Percentiles rank a stretch among this genome's conserved stretches.
phyloP scores from a whole-genome alignment of 1,140 invertebrate species.

The Drosophila lacertosa region DNA sequence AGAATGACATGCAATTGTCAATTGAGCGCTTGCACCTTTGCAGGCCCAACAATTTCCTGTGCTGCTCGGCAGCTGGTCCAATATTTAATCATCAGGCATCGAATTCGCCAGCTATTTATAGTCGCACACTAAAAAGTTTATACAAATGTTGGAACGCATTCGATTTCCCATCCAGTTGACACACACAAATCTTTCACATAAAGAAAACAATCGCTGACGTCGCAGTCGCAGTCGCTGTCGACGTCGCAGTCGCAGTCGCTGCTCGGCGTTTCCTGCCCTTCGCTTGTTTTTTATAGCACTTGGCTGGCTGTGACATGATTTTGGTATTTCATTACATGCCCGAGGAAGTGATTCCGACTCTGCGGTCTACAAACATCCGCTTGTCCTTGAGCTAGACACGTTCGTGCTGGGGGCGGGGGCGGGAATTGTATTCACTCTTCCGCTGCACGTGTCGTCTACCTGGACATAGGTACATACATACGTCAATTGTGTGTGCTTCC shows the following conservation, averaged over 20 bases:
- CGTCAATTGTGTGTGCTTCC: slow-evolving; percentile 48
- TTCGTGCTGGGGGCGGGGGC: not conserved
- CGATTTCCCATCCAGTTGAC: slow-evolving; percentile 17
- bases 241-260: slow-evolving; percentile 3
- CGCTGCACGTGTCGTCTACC: slow-evolving; percentile 55
- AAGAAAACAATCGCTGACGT: too few species aligned
- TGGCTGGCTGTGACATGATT: slow-evolving; percentile 68
- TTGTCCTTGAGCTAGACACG: slow-evolving; percentile 69
- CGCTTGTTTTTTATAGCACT: slow-evolving; percentile 48
- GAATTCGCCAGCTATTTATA: slow-evolving; percentile 48
- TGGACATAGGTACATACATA: slow-evolving; percentile 33
- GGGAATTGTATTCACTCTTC: slow-evolving; percentile 12
- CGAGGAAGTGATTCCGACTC: slow-evolving; percentile 51
- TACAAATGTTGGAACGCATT: slow-evolving; percentile 15
- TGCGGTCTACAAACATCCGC: slow-evolving; percentile 68
- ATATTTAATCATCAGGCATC: slow-evolving; percentile 60
- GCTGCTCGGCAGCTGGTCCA: slow-evolving; percentile 52
- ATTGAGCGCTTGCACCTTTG: slow-evolving; percentile 63
- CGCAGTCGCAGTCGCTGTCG: not conserved
- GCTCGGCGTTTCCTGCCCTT: slow-evolving; percentile 54
- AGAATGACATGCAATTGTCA: slow-evolving; percentile 54
- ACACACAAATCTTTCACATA: too few species aligned
- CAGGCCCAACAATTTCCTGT: slow-evolving; percentile 50
- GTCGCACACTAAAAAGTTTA: slow-evolving; percentile 10
- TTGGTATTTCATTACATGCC: slow-evolving; percentile 51